Percentiles rank a stretch among this genome's conserved stretches.
phyloP scores from a whole-genome alignment of 1,140 invertebrate species.

The Galleria mellonella region DNA sequence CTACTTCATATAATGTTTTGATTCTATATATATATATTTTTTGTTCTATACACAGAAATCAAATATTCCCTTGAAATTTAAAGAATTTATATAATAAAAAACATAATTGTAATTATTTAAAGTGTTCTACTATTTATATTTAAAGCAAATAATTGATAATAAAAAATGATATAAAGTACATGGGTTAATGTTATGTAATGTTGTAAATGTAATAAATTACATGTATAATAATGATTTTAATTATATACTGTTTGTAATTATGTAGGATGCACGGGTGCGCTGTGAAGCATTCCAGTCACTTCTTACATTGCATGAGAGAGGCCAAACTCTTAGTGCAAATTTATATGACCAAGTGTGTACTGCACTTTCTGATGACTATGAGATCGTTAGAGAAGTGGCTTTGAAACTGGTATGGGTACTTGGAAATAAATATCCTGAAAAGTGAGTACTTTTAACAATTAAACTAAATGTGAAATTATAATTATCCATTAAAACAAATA shows the following conservation, averaged over 20 bases:
- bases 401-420: slow-evolving; percentile 90
- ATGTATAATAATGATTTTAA: not conserved
- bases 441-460: slow-evolving; percentile 76
- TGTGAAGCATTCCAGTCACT: slow-evolving; percentile 91
- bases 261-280: slow-evolving; percentile 89
- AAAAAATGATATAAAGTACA: too few species aligned
- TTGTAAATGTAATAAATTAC: too few species aligned
- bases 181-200: too few species aligned
- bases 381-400: slow-evolving; percentile 91
- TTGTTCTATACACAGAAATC: too few species aligned
- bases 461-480: too few species aligned
- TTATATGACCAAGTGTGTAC: slow-evolving; percentile 89
- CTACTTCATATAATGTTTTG: not conserved
- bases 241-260: slow-evolving; percentile 1
- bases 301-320: slow-evolving; percentile 87
- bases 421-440: slow-evolving; percentile 90
- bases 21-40: not conserved
- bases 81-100: too few species aligned
- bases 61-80: too few species aligned
- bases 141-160: too few species aligned
- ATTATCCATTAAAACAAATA: too few species aligned
- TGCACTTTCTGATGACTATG: slow-evolving; percentile 94
- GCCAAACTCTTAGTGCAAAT: slow-evolving; percentile 83
- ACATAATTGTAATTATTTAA: too few species aligned
- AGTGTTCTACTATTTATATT: too few species aligned